These are phyloP conservation scores for Jacana jacana DNA, from an alignment of 2,113 vertebrate species.

Conservation along the genomic window DNA sequence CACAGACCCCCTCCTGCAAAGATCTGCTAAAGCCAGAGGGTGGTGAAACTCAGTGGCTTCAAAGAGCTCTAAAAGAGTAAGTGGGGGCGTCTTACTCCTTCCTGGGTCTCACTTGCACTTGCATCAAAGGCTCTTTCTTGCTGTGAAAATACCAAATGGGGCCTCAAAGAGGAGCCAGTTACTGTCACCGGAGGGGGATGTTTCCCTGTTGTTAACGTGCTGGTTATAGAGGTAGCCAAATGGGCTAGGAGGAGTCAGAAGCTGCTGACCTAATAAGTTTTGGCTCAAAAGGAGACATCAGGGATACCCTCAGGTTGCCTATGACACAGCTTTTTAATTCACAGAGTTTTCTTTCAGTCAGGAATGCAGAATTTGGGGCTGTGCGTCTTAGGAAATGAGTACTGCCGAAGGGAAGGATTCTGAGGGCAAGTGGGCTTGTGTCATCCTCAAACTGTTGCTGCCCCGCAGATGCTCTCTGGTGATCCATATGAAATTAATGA, in stretches of 20 bases:
- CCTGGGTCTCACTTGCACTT: neutral
- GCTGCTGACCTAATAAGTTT: neutral
- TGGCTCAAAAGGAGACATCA: rapidly evolving
- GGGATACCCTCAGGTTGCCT: neutral
- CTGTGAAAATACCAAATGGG: neutral
- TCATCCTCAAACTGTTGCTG: neutral
- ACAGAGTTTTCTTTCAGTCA: neutral
- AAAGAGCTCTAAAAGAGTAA: neutral
- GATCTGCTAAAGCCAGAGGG: neutral
- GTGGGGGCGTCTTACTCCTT: neutral
- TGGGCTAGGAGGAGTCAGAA: neutral
- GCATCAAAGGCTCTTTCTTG: neutral
- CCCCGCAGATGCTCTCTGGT: conserved; percentile 7
- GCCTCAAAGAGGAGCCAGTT: neutral
- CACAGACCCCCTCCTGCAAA: neutral
- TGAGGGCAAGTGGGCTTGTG: neutral
- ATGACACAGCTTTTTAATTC: neutral
- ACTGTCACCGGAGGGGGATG: neutral
- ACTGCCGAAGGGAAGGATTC: neutral
- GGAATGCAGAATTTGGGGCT: neutral
- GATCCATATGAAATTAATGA: conserved; percentile 19
- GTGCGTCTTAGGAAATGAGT: neutral
- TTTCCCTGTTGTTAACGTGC: neutral
- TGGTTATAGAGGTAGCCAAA: neutral
- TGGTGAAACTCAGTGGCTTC: neutral